Percentiles rank a stretch among this genome's conserved stretches.
Conservation (phyloP, 2,113 vertebrate species). For the Upupa epops region DNA sequence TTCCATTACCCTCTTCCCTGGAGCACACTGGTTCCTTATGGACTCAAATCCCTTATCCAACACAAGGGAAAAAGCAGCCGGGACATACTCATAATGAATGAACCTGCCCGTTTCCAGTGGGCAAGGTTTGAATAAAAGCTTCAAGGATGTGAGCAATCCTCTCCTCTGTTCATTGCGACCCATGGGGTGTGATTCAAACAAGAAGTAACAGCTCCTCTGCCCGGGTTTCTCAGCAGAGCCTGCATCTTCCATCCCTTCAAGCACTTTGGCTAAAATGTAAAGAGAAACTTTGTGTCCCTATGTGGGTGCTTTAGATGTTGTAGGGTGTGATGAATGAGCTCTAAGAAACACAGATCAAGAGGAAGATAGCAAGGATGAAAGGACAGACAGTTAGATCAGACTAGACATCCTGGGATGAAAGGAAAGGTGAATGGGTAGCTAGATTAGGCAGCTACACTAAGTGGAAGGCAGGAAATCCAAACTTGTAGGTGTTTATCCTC, state of each 20-base stretch:
- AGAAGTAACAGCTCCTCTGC: conserved; percentile 40
- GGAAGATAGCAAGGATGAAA: conserved; percentile 62
- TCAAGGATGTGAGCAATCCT: background rate
- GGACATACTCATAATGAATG: background rate
- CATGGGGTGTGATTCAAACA: conserved; percentile 1
- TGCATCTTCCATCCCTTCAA: conserved; percentile 24
- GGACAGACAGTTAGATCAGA: conserved; percentile 62
- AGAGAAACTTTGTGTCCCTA: conserved; percentile 42
- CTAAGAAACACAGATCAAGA: conserved; percentile 55
- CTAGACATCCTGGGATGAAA: conserved; percentile 68
- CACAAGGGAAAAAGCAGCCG: background rate
- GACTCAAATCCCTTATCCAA: background rate
- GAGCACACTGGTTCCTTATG: background rate
- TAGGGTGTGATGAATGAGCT: conserved; percentile 63
- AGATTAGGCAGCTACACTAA: conserved; percentile 44
- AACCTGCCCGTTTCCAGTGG: background rate
- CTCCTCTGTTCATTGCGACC: background rate
- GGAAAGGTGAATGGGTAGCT: conserved; percentile 51
- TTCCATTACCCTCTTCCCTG: background rate
- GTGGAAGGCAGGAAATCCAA: conserved; percentile 66
- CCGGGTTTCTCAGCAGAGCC: background rate
- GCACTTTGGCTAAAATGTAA: conserved; percentile 62
- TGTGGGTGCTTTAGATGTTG: conserved; percentile 59
- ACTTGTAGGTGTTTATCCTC: conserved; percentile 58
- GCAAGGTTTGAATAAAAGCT: background rate